phyloP scores from a whole-genome alignment of 2,888 invertebrate species.

The Gandaritis pyraliata region DNA sequence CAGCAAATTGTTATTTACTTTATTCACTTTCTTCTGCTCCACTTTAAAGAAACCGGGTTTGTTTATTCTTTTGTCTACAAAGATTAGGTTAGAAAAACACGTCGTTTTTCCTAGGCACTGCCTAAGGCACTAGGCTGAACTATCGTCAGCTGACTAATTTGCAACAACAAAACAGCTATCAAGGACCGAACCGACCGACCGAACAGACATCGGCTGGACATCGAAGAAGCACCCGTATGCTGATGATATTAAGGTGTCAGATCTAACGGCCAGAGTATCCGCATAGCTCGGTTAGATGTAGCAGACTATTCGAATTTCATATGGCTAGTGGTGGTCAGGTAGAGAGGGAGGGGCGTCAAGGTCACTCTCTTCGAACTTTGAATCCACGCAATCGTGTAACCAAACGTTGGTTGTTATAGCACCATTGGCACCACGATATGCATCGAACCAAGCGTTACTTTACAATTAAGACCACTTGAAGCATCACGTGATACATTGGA shows the following conservation, averaged over 20 bases:
- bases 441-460: slow-evolving; percentile 61
- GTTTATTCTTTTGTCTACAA: slow-evolving; percentile 19
- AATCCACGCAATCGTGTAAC: slow-evolving; percentile 75
- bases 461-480: slow-evolving; percentile 65
- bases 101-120: slow-evolving; percentile 61
- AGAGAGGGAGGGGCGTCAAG: slow-evolving; percentile 68
- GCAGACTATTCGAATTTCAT: slow-evolving; percentile 77
- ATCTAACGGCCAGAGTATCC: slow-evolving; percentile 56
- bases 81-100: slow-evolving; percentile 52
- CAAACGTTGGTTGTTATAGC: slow-evolving; percentile 53
- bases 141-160: slow-evolving; percentile 80
- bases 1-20: slow-evolving; percentile 24
- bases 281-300: slow-evolving; percentile 69
- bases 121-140: slow-evolving; percentile 67
- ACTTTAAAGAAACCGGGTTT: slow-evolving; percentile 32
- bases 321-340: slow-evolving; percentile 59
- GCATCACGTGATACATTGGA: slow-evolving; percentile 65
- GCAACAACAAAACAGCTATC: slow-evolving; percentile 70
- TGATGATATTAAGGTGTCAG: slow-evolving; percentile 53
- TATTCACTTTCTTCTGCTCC: slow-evolving; percentile 27
- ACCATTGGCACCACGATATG: slow-evolving; percentile 64
- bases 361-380: slow-evolving; percentile 72
- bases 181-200: slow-evolving; percentile 43
- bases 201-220: slow-evolving; percentile 50
- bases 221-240: slow-evolving; percentile 58